Conservation (phyloP, 2,797 vertebrate genomes). For the Sebastes paucispinis region DNA sequence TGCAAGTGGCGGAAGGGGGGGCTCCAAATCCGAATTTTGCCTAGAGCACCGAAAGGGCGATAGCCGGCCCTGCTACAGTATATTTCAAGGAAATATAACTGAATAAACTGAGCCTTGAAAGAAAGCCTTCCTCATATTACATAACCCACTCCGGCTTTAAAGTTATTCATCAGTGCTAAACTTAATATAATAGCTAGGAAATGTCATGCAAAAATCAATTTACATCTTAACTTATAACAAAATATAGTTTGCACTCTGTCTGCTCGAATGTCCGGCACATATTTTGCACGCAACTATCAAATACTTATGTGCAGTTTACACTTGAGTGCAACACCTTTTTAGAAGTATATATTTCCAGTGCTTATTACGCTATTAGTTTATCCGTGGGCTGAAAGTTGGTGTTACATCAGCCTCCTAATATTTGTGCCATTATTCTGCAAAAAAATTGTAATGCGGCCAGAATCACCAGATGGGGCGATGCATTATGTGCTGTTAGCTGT, state of each 20-base stretch:
- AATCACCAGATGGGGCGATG: constrained; percentile 64
- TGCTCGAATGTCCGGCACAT: neutral
- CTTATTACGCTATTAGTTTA: constrained; percentile 10
- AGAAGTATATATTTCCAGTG: neutral
- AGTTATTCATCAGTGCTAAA: constrained; percentile 9
- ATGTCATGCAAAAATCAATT: constrained; percentile 6
- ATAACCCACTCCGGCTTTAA: neutral
- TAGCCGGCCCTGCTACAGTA: no score
- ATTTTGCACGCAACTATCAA: neutral
- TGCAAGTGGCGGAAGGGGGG: no score
- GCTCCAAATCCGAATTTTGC: no score
- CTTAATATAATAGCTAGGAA: neutral
- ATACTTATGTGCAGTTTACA: neutral
- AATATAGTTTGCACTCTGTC: neutral
- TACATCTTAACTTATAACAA: neutral
- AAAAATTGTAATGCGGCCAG: constrained; percentile 54
- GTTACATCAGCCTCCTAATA: constrained; percentile 38
- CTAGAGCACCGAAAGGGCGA: no score
- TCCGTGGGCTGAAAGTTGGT: neutral
- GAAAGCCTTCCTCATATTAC: neutral
- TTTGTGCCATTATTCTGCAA: constrained; percentile 48
- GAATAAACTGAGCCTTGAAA: neutral
- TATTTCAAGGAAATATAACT: neutral
- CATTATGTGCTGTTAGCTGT: constrained; percentile 62
- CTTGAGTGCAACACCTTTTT: neutral